phyloP scores from a whole-genome alignment of 2,888 invertebrate genomes.

The Macaria notata region DNA sequence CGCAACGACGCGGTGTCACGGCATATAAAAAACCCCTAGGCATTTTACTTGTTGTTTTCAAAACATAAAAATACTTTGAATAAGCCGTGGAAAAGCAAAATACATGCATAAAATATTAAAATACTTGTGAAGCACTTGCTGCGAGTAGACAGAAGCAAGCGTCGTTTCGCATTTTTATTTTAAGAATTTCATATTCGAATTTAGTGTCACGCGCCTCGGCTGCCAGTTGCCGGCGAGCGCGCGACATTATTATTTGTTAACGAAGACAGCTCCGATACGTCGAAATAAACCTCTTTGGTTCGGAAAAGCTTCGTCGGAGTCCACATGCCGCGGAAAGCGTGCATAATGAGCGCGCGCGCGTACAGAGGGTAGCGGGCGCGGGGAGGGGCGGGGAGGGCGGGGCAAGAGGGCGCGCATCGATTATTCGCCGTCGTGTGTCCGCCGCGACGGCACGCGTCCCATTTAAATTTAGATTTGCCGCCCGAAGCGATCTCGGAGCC shows the following conservation, averaged over 20 bases:
- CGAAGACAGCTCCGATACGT: slow-evolving; percentile 42
- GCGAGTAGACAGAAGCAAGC: slow-evolving; percentile 66
- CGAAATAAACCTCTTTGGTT: slow-evolving; percentile 47
- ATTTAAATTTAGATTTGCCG: slow-evolving; percentile 56
- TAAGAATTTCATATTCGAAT: slow-evolving; percentile 63
- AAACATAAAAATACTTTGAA: slow-evolving; percentile 16
- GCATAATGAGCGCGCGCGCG: slow-evolving; percentile 66
- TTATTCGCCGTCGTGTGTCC: slow-evolving; percentile 69
- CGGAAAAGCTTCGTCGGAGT: slow-evolving; percentile 52
- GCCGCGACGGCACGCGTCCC: slow-evolving; percentile 53
- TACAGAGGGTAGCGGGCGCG: slow-evolving; percentile 39
- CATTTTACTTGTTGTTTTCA: slow-evolving; percentile 48
- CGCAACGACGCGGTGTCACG: slow-evolving; percentile 51
- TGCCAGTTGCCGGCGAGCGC: slow-evolving; percentile 49
- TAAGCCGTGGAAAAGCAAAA: slow-evolving; percentile 19
- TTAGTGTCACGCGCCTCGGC: slow-evolving; percentile 41
- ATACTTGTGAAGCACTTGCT: slow-evolving; percentile 74
- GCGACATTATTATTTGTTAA: slow-evolving; percentile 41
- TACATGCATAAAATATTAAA: slow-evolving; percentile 32
- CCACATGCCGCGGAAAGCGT: slow-evolving; percentile 59
- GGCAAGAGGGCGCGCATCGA: slow-evolving; percentile 64
- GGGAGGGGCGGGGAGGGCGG: slow-evolving; percentile 32
- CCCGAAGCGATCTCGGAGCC: slow-evolving; percentile 66
- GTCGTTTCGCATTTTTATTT: slow-evolving; percentile 59
- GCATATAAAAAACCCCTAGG: slow-evolving; percentile 70